Evolutionary conservation across 2,888 invertebrate species (phyloP), one percentile per base, ranked within the genome.

Genomic region (Callinectes sapidus): DNA sequence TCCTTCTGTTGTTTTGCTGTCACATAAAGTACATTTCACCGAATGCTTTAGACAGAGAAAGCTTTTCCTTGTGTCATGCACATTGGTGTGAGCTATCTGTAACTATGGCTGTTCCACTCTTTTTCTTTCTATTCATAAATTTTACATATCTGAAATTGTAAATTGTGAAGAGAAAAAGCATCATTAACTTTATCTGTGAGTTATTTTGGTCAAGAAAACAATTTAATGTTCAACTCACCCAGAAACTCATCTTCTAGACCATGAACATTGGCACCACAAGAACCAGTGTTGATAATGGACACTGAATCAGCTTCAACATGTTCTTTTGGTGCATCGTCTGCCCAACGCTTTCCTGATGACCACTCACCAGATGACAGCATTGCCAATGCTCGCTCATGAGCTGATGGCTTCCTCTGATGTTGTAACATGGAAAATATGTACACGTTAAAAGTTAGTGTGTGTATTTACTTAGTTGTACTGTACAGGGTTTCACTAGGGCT

Each of bases 191-290:
- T 48, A 48, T 48, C 23, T 23, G 0, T 16, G 61, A 61, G 23
- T 61, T 18, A 61, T 28, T 13, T 13, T n/a, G 3, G 10, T 2
- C 1, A 23, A 71, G n/a, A n/a, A n/a, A 81, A 81, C 18, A 32
- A 18, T 18, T 28, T 14, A 32, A 28, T 55, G 23, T 1, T n/a
- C 16, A 88, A 61, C 90, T 89, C 71, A 94, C 97, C 98, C 96
- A 99, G 96, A 96, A 98, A 99, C 96, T 99, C 99, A 96, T 99
- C 99, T 96, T 99, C 99, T 66, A 99, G 96, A 0, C 99, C 99
- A 96, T 99, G 99, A 94, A 99, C 99, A 96, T 99, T 98, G 90
- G 99, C 99, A 0, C 99, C 99, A 96, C 99, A 99, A 0, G 99
- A 98, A 0, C 99, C 99, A 95, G 98, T 98, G 39, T 97, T 97